Base-by-base conservation (phyloP, 1,140 invertebrate genomes). In the Trachymyrmex cornetzi region DNA sequence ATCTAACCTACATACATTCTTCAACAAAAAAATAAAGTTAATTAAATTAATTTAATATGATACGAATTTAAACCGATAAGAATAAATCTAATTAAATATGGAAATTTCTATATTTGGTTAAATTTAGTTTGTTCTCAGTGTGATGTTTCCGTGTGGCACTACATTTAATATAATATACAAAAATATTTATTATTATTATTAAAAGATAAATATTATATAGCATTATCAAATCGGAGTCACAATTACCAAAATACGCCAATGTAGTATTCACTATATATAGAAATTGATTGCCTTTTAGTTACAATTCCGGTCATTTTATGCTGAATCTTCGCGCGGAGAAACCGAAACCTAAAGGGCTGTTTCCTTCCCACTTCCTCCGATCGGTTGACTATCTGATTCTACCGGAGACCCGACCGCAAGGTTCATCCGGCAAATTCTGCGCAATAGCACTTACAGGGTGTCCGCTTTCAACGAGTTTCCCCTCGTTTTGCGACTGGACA, bases 391-490 rank as follows among this genome's bases (percentile, higher is more conserved):
- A 79, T 63, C 64, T 22, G n/a, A 53, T 27, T 16, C 48, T 48
- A 50, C n/a, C 30, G 59, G 27, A 63, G 44, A 81, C 24, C 38
- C 67, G 85, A 86, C 77, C 63, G 24, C 48, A 44, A 86, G 24
- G 57, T 44, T 88, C 48, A 71, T 87, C 77, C 69, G 50, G 77
- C 57, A 77, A 63, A 88, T 82, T 87, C 59, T 48, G 59, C 74
- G 63, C 50, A 77, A 77, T 77, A 71, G 59, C 53, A 27, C 48
- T 87, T 87, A 85, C 69, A 16, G 57, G 66, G 88, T 89, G 88
- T 89, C 79, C 63, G 64, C 79, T 87, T 89, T 87, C 88, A 87
- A 85, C 84, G 84, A 86, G 85, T 74, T 81, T 75, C 50, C 75
- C 80, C 61, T 61, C 77, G 84, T 79, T 77, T 79, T 38, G 84